phyloP scores from a whole-genome alignment of 2,113 vertebrate genomes.

The Hystrix cristata region DNA sequence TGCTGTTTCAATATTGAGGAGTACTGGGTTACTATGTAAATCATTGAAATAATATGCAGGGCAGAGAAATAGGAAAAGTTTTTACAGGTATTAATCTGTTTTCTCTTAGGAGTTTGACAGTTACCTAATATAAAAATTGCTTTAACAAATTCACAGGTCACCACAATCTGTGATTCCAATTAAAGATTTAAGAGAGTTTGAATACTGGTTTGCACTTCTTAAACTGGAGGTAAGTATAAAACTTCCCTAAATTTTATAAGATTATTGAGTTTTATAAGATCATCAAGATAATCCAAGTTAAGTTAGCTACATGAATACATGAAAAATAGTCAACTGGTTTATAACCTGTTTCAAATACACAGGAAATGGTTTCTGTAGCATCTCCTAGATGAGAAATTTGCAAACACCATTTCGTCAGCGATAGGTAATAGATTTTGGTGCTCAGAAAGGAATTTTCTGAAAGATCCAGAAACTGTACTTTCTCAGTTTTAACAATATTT shows the following conservation, averaged over 20 bases:
- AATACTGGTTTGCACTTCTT: conserved; percentile 7
- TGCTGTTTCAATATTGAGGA: neutral
- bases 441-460: conserved; percentile 27
- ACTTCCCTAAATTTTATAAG: neutral
- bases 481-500: conserved; percentile 16
- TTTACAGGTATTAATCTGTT: neutral
- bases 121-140: neutral
- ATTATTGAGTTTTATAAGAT: neutral
- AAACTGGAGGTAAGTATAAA: conserved; percentile 21
- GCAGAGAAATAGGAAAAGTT: neutral
- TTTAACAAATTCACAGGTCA: neutral
- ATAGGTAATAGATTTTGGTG: neutral
- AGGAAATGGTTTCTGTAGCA: neutral
- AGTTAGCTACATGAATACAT: neutral
- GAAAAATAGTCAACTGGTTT: neutral
- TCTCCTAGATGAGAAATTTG: conserved; percentile 46
- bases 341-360: neutral
- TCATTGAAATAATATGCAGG: neutral
- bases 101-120: neutral
- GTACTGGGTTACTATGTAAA: neutral
- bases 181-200: conserved; percentile 19
- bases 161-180: conserved; percentile 6
- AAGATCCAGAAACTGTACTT: neutral
- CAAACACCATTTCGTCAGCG: neutral
- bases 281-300: conserved; percentile 8